Conservation (phyloP, 2,888 invertebrate species). For the Leptopilina myrica region DNA sequence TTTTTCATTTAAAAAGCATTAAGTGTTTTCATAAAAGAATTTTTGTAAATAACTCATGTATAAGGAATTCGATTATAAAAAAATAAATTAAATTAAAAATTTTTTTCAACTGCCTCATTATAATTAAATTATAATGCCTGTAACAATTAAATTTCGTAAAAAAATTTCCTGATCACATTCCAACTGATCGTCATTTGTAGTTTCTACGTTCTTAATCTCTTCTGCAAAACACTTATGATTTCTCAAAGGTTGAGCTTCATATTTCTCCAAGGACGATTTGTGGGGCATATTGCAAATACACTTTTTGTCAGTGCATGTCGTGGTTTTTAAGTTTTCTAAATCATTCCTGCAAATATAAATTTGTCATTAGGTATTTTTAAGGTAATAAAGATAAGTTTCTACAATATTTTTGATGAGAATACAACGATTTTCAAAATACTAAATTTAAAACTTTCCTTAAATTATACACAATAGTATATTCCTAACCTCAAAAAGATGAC, state of each 20-base stretch:
- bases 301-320: background rate
- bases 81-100: background rate
- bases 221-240: background rate
- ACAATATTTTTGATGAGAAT: no score
- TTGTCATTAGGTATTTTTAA: no score
- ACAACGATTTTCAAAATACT: no score
- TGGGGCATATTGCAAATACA: background rate
- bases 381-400: no score
- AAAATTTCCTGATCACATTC: background rate
- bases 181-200: background rate
- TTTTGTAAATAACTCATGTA: background rate
- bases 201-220: background rate
- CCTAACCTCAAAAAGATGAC: no score
- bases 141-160: background rate
- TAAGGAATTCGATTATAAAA: background rate
- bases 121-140: no score
- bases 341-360: no score
- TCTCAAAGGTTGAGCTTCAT: background rate
- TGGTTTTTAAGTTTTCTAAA: background rate
- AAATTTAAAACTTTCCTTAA: no score
- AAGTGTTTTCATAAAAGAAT: background rate
- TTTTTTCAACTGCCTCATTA: background rate
- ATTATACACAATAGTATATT: no score
- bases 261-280: background rate
- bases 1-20: no score